Evolutionary conservation across 2,113 vertebrate genomes (phyloP).

Genomic region (Chitala chitala): DNA sequence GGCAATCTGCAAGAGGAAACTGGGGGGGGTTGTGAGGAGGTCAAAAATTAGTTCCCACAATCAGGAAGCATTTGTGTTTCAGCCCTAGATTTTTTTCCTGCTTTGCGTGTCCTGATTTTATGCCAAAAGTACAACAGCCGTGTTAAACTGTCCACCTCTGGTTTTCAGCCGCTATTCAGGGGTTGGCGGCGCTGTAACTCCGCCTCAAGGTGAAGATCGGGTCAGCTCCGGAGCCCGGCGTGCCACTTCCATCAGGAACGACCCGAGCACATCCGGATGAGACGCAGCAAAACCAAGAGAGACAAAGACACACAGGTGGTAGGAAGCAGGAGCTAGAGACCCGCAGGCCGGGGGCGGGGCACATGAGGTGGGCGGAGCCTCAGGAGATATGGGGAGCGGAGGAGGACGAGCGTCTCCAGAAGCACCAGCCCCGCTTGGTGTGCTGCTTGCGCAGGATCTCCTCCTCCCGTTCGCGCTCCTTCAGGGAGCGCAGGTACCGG

Average conservation of each 20-base stretch:
- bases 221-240: not conserved
- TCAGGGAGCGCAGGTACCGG: conserved; percentile 75
- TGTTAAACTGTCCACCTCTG: not conserved
- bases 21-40: too few relatives aligned
- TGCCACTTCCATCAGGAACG: not conserved
- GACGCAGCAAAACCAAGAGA: too few relatives aligned
- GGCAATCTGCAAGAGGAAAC: not conserved
- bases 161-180: not conserved
- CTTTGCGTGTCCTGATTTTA: too few relatives aligned
- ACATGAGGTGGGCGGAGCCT: conserved; percentile 12
- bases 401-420: conserved; percentile 73
- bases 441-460: conserved; percentile 79
- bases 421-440: conserved; percentile 79
- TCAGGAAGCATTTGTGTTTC: not conserved
- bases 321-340: not conserved
- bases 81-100: not conserved
- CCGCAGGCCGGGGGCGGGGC: not conserved
- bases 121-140: not conserved
- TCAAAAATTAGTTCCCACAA: not conserved
- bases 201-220: not conserved
- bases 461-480: conserved; percentile 74
- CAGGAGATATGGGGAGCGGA: conserved; percentile 66
- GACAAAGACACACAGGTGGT: conserved; percentile 18
- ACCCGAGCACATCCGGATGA: not conserved
- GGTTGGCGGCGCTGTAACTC: not conserved